These are phyloP conservation scores for Diachasmimorpha longicaudata DNA, from an alignment of 1,140 invertebrate species.

Conservation along the genomic window DNA sequence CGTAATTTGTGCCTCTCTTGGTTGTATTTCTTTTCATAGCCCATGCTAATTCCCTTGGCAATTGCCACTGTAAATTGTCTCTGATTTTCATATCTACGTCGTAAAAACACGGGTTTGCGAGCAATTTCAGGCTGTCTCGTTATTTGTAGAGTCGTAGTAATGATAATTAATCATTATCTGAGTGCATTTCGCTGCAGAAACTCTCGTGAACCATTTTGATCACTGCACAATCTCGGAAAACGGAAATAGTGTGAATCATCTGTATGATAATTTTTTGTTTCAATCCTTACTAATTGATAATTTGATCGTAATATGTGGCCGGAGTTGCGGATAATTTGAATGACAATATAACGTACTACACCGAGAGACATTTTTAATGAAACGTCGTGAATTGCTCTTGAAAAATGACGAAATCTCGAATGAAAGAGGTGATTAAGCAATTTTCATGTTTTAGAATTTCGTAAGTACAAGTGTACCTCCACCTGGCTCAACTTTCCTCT, in stretches of 20 bases:
- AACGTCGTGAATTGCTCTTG: not conserved
- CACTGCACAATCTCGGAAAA: not conserved
- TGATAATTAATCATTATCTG: not conserved
- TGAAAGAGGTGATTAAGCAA: not conserved
- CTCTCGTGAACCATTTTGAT: not conserved
- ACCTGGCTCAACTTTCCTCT: constrained; percentile 39
- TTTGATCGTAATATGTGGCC: too few species aligned
- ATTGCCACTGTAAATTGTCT: not conserved
- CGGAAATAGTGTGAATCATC: too few species aligned
- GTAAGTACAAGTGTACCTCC: not conserved
- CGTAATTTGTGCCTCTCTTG: not conserved
- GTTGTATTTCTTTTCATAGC: not conserved
- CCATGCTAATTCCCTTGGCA: not conserved
- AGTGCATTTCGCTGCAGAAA: not conserved
- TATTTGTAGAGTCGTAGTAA: not conserved
- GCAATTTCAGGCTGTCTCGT: not conserved
- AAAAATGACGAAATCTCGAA: not conserved
- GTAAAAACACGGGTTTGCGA: not conserved
- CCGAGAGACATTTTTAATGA: too few species aligned
- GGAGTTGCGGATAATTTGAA: too few species aligned
- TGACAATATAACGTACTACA: too few species aligned
- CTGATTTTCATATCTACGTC: constrained; percentile 1
- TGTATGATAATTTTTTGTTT: too few species aligned
- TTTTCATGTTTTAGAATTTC: not conserved
- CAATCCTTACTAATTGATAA: too few species aligned